Evolutionary conservation across 2,888 invertebrate genomes (phyloP), one percentile per base, ranked within the genome.

Genomic region (Orthonychiurus folsomi): DNA sequence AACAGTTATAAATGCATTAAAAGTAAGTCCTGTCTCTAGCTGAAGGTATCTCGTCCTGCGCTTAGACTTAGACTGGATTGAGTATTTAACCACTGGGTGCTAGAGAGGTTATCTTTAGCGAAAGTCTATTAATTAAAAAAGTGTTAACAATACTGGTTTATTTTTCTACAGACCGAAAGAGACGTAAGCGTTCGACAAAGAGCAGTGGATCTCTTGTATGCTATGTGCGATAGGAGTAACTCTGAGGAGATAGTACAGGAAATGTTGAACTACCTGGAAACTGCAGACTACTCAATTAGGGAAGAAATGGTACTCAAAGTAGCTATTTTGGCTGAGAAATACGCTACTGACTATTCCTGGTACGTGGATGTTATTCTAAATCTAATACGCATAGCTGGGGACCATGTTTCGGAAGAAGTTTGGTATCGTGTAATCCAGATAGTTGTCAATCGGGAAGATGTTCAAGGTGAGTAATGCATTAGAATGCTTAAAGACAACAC

Each of bases 241-340:
- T 95, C 97, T 24, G 95, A 95, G 78, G 95, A 97, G 81, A 99
- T 99, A 77, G 99, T 99, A 3, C 93, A 94, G 76, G 99, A 99
- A 80, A 99, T 99, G 99, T 81, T 99, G 73, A 91, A 93, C 76
- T 99, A 99, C 78, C 81, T 99, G 73, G 99, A 99, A 81, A 95
- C 96, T 25, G 99, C 99, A 62, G 99, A 99, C 80, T 99, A 99
- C 80, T 97, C 97, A 26, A 99, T 99, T 74, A 84, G 99, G 71
- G 99, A 99, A 80, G 99, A 99, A 81, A 99, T 99, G 99, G 99
- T 99, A 50, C 81, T 99, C 58, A 99, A 99, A 81, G 97, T 99
- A 67, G 99, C 99, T 60, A 99, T 99, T 75, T 80, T 99, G 69
- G 94, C 99, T 56, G 99, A 99, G 79, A 99, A 97, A 79, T 99